These are phyloP conservation scores for Luehdorfia chinensis DNA, from an alignment of 1,140 invertebrate genomes.

Conservation along the genomic window DNA sequence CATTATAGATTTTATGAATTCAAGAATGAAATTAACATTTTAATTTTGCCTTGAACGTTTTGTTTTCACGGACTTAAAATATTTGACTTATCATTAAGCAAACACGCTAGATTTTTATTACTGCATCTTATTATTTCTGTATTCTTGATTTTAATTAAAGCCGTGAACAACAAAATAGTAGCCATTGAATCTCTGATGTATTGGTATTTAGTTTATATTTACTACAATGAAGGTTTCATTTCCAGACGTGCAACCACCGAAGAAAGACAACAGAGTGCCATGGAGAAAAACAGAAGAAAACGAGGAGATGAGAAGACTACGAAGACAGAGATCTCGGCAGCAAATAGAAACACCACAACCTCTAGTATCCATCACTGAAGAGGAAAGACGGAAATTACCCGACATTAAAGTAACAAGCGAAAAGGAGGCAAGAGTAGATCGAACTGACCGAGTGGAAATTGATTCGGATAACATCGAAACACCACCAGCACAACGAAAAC, in stretches of 20 bases:
- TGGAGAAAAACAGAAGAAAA: conserved; percentile 81
- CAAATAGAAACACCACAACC: conserved; percentile 58
- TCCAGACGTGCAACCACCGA: conserved; percentile 84
- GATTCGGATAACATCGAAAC: conserved; percentile 95
- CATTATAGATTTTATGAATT: no score
- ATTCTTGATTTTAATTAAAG: no score
- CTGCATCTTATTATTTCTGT: no score
- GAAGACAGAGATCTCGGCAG: conserved; percentile 70
- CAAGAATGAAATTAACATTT: no score
- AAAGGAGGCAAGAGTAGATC: conserved; percentile 66
- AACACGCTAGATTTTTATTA: no score
- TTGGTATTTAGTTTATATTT: no score
- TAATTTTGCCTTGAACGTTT: no score
- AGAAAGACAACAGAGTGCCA: conserved; percentile 87
- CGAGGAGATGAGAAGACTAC: conserved; percentile 70
- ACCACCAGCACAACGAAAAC: conserved; percentile 86
- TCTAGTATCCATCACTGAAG: conserved; percentile 77
- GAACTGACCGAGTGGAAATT: conserved; percentile 86
- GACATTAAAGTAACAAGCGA: conserved; percentile 57
- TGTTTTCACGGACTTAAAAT: no score
- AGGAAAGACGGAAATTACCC: conserved; percentile 74
- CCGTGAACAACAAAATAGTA: no score
- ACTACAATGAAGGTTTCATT: conserved; percentile 16
- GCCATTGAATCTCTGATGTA: no score
- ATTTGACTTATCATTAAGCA: no score